Conservation (phyloP, 2,888 invertebrate species). For the Muschampia plurimacula region DNA sequence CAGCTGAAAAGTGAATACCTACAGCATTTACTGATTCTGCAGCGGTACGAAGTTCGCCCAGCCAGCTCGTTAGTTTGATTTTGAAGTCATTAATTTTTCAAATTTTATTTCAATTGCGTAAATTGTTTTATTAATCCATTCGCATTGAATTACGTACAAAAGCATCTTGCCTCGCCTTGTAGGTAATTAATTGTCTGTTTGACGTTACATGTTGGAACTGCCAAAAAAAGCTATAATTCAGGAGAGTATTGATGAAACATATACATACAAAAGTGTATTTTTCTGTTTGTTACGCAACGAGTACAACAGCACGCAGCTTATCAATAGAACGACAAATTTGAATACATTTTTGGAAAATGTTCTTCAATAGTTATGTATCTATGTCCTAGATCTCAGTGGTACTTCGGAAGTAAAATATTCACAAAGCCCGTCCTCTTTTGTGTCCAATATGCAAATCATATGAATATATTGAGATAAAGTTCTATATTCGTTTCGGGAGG, state of each 20-base stretch:
- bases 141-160: too few relatives aligned
- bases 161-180: too few relatives aligned
- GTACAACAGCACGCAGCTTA: neutral
- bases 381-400: slow-evolving; percentile 32
- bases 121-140: too few relatives aligned
- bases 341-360: slow-evolving; percentile 20
- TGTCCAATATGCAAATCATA: slow-evolving; percentile 42
- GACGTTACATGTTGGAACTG: too few relatives aligned
- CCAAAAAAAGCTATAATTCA: too few relatives aligned
- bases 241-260: neutral
- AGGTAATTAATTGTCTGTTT: too few relatives aligned
- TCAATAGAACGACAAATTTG: neutral
- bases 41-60: too few relatives aligned
- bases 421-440: slow-evolving; percentile 37
- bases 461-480: slow-evolving; percentile 45
- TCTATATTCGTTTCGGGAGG: slow-evolving; percentile 43
- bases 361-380: slow-evolving; percentile 35
- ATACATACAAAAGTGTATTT: neutral
- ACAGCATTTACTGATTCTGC: too few relatives aligned
- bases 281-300: neutral
- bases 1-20: too few relatives aligned
- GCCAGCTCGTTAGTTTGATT: too few relatives aligned
- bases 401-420: slow-evolving; percentile 34
- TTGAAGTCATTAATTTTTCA: too few relatives aligned
- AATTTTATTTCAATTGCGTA: too few relatives aligned